Base-by-base conservation (phyloP, 2,113 vertebrate species). In the Gallinago undulata region DNA sequence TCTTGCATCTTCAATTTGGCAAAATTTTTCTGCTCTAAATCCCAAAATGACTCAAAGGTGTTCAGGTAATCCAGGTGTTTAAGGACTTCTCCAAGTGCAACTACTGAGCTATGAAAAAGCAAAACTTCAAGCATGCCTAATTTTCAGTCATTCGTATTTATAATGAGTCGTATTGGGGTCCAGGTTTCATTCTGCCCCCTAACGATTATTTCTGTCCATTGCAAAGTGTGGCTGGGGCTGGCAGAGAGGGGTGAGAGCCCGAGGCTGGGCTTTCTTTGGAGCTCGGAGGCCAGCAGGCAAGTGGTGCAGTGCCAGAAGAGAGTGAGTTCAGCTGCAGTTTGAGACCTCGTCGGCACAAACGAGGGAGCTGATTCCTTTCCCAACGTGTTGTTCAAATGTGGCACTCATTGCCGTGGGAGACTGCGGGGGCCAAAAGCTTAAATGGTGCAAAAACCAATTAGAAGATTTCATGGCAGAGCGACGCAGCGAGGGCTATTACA, bases 201-300 rank as follows among this genome's bases (percentile, higher is more conserved):
- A 45, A 60, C 1, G 3, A 48, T 35, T 47, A 30, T 56, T 84
- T 82, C 62, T 85, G 13, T 31, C 41, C 6, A 8, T 60, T 39
- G 76, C 45, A 6, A 91, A 51, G 67, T 15, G 25, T 5, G 24
- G 2, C 39, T 43, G 35, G n/a, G 14, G 8, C 50, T 88, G 33
- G 33, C 22, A 33, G 23, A 7, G 16, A 11, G 0, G 9, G 3
- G 5, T 67, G 56, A 82, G 37, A 30, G 10, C 51, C 12, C 1
- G 1, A 17, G n/a, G 45, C 56, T 67, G 50, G 19, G 21, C 48
- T 89, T 51, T 8, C 33, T 75, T 75, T 60, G 39, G 18, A 70
- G 48, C 37, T 11, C 39, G 60, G 31, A 57, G 28, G 35, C 11
- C 16, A 62, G 35, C 10, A 53, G 57, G 50, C 22, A 23, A 33